Percentiles rank a stretch among this genome's conserved stretches.
Evolutionary conservation across 64 coral and sea anemone genomes (phyloP).

Genomic region (Porites australiensis): DNA sequence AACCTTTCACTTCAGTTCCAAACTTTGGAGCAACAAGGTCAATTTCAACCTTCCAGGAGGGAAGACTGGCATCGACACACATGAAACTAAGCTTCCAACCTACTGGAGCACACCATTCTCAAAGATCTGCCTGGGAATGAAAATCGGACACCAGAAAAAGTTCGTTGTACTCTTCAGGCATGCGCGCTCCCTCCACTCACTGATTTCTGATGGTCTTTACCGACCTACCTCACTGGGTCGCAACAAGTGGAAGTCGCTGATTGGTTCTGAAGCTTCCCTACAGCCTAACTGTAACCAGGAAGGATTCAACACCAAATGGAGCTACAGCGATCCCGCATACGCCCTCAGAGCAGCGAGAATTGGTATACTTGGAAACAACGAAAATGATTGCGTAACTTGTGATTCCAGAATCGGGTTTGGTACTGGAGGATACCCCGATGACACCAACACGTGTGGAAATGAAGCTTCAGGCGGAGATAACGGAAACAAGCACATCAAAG

Average conservation of each 20-base stretch:
- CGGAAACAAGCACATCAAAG: neutral
- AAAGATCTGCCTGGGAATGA: slow-evolving; percentile 35
- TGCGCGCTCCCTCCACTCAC: slow-evolving; percentile 14
- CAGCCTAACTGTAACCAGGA: neutral
- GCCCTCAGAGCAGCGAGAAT: no score
- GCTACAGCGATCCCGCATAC: no score
- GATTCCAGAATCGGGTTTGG: no score
- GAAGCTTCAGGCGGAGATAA: neutral
- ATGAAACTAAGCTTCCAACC: slow-evolving; percentile 48
- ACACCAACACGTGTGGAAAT: slow-evolving; percentile 11
- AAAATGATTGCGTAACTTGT: no score
- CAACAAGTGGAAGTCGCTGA: slow-evolving; percentile 25
- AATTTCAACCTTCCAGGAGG: neutral
- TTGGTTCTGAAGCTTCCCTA: slow-evolving; percentile 16
- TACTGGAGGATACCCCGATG: no score
- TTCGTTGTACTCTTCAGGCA: neutral
- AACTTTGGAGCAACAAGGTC: slow-evolving; percentile 44
- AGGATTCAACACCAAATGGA: no score
- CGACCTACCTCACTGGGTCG: slow-evolving; percentile 42
- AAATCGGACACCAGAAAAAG: neutral
- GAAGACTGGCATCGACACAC: slow-evolving; percentile 19
- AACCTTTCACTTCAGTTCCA: slow-evolving; percentile 37
- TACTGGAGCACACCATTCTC: slow-evolving; percentile 40
- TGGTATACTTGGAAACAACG: no score
- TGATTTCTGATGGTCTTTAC: slow-evolving; percentile 51